phyloP scores from a whole-genome alignment of 2,888 invertebrate species.

The Onthophagus sagittarius region DNA sequence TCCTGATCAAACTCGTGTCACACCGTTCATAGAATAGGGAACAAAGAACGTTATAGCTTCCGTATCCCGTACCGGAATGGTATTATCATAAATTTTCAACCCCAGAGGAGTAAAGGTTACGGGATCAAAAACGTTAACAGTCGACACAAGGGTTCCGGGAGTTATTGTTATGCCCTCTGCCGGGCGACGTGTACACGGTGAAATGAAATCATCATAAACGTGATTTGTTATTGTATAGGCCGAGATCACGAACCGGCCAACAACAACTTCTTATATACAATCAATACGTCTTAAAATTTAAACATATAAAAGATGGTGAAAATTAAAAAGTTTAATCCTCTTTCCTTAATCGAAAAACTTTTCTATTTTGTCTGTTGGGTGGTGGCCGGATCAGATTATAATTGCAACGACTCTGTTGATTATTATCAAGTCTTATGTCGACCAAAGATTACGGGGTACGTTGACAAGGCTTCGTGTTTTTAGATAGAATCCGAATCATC shows the following conservation, averaged over 20 bases:
- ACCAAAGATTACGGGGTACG: not conserved
- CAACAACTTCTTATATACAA: not conserved
- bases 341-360: not conserved
- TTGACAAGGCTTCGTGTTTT: not conserved
- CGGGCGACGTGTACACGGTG: conserved; percentile 38
- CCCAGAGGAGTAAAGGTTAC: conserved; percentile 32
- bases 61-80: conserved; percentile 9
- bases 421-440: not conserved
- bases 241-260: conserved; percentile 1
- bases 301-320: not conserved
- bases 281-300: not conserved
- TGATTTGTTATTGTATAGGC: conserved; percentile 36
- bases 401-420: not conserved
- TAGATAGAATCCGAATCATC: no score
- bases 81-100: conserved; percentile 14
- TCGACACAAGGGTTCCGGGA: conserved; percentile 25
- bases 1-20: conserved; percentile 3
- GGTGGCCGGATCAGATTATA: not conserved
- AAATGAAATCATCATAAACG: conserved; percentile 46
- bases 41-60: conserved; percentile 11
- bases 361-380: not conserved
- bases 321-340: no score
- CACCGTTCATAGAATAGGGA: not conserved
- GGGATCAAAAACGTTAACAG: conserved; percentile 18
- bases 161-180: conserved; percentile 38